Base-by-base conservation (phyloP, 2,888 invertebrate genomes). In the Drosophila anceps region DNA sequence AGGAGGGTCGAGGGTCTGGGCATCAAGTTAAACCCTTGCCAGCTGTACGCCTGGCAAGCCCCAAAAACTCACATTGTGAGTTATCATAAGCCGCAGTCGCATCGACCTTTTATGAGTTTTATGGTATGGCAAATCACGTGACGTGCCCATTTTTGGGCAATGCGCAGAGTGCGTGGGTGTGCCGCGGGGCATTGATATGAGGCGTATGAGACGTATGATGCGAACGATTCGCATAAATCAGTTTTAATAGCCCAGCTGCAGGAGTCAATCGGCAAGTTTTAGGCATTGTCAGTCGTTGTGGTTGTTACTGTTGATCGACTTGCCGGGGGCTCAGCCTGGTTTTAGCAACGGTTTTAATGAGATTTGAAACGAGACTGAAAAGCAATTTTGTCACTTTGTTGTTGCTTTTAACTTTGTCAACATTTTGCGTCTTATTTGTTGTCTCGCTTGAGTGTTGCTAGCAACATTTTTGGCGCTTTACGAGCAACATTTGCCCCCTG, bases 181-280 rank as follows among this genome's bases (percentile, higher is more conserved):
- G 84, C 69, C 80, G 37, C 50, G 39, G 50, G 76, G 59, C 70
- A 74, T 68, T 73, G 72, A 62, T 64, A 73, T 55, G 58, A 33
- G 53, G 6, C 59, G 64, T 37, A 73, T 55, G 58, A 33, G 53
- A 3, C 59, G 64, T 37, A 29, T 50, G 65, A 65, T 70, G 57
- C 41, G 48, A 68, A 64, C 48, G 51, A 63, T 53, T 54, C 70
- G 71, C 70, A 84, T 84, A 84, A 84, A 84, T 84, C 84, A 86
- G 84, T 77, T 84, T 84, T 85, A 84, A 84, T 83, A 84, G 82
- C 82, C 57, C 82, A 82, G 85, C 84, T 79, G 85, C 75, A 68
- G 71, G 44, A 81, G 80, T 69, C 81, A 80, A 81, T 77, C 64
- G 77, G 54, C 62, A 65, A 55, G 37, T 61, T 79, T 72, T 72